Base-by-base conservation (phyloP, 2,888 invertebrate species). In the Tipula vernalis region DNA sequence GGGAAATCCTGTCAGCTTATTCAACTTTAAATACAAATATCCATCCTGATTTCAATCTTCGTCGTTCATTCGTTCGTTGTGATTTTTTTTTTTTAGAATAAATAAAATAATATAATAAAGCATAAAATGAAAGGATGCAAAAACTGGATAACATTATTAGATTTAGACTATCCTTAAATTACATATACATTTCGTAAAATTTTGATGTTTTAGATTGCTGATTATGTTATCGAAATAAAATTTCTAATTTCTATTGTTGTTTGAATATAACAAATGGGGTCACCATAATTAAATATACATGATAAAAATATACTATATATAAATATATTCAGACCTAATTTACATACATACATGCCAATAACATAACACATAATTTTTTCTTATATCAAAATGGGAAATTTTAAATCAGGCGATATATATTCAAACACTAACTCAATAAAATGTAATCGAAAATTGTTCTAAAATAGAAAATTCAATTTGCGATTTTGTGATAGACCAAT, bases 351-450 rank as follows among this genome's bases (percentile, higher is more conserved):
- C 2, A 28, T 2, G 2, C 28, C 28, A 28, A 28, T 51, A 51
- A 51, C 8, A 15, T n/a, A 51, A 51, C 28, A 15, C 5, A n/a
- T n/a, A 71, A 28, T 28, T 28, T 18, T 28, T 71, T 71, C 28
- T 71, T 71, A 28, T 28, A 71, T 71, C 71, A 71, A 28, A 51
- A 13, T 15, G 51, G n/a, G 28, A 28, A 71, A 71, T 28, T 71
- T 28, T 71, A 71, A 85, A 85, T 85, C 85, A 85, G 85, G 85
- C 85, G 39, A 42, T 85, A 85, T 85, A 42, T 85, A 85, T 85
- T 85, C 85, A 85, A 85, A 41, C 85, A 42, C 42, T 85, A 85
- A 85, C 85, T 85, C 85, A 42, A 85, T 85, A 85, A 36, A 85
- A 85, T 39, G 85, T 85, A 85, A 85, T 85, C 85, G 85, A 85